These are phyloP conservation scores for Oscheius sp. DNA, from an alignment of 2,888 invertebrate species.

Conservation along the genomic window DNA sequence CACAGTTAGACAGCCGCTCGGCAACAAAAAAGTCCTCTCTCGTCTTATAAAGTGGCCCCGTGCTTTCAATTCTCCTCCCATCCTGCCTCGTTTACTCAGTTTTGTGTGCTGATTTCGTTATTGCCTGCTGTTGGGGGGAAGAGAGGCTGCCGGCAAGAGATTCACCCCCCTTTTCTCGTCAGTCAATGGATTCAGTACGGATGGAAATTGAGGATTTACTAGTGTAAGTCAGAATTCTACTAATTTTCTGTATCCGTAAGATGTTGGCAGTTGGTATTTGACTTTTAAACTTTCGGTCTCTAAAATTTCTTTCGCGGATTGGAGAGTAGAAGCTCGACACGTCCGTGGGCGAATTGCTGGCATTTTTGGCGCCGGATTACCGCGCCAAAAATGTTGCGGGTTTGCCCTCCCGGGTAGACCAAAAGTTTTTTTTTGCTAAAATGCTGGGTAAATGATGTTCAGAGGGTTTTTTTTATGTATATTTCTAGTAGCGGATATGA, in stretches of 20 bases:
- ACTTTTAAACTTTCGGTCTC: too few species aligned
- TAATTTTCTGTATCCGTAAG: too few species aligned
- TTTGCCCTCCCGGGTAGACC: too few species aligned
- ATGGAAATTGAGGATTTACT: slow-evolving; percentile 28
- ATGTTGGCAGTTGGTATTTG: too few species aligned
- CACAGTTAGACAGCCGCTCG: background rate
- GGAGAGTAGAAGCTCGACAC: too few species aligned
- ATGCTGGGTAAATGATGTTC: too few species aligned
- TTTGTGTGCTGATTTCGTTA: slow-evolving; percentile 37
- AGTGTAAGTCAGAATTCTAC: slow-evolving; percentile 2
- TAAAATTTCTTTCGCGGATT: too few species aligned
- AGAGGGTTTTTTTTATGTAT: too few species aligned
- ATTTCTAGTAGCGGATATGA: background rate
- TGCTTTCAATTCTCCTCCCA: background rate
- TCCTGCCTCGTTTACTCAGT: slow-evolving; percentile 33
- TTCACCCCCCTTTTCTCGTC: background rate
- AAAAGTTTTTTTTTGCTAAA: too few species aligned
- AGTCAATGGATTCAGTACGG: slow-evolving; percentile 14
- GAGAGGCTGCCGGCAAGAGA: background rate
- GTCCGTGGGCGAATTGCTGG: too few species aligned
- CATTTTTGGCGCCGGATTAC: too few species aligned
- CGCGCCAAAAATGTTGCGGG: too few species aligned
- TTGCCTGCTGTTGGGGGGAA: slow-evolving; percentile 12
- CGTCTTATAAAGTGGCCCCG: background rate
- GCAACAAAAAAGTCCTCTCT: background rate